phyloP scores from a whole-genome alignment of 2,888 invertebrate species.

The Esperia sulphurella region DNA sequence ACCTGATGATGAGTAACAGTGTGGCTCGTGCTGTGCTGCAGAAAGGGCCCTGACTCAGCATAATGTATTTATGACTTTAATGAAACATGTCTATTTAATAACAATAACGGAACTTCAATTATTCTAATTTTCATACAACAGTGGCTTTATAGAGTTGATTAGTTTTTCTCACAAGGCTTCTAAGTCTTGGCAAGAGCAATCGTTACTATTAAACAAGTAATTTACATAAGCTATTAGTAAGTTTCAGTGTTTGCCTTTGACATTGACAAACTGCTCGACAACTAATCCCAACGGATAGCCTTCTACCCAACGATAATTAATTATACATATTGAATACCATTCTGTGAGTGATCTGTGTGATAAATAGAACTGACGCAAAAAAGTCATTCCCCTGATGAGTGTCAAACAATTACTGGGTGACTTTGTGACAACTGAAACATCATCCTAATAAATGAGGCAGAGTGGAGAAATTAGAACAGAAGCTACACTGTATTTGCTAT shows the following conservation, averaged over 20 bases:
- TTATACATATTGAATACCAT: conserved; percentile 35
- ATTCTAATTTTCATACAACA: too few species aligned
- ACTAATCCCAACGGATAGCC: conserved; percentile 38
- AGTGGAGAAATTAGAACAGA: background rate
- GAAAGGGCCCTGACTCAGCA: too few species aligned
- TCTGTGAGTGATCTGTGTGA: background rate
- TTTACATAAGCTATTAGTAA: conserved; percentile 29
- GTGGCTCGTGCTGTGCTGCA: too few species aligned
- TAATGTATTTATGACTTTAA: too few species aligned
- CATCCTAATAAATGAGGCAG: background rate
- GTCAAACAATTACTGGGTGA: background rate
- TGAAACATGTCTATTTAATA: too few species aligned
- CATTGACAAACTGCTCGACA: conserved; percentile 43
- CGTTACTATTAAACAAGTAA: conserved; percentile 8
- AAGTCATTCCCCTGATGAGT: background rate
- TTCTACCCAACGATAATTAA: conserved; percentile 35
- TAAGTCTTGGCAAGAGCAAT: background rate
- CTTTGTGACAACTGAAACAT: background rate
- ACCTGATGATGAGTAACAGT: too few species aligned
- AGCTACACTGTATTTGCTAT: too few species aligned
- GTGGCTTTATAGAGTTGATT: too few species aligned
- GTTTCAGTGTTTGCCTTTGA: conserved; percentile 35
- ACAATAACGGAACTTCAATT: too few species aligned
- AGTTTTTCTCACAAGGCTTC: background rate
- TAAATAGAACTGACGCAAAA: background rate